Percentiles rank a stretch among this genome's conserved stretches.
Conservation (phyloP, 1,140 invertebrate species). For the Saccostrea glomerata region DNA sequence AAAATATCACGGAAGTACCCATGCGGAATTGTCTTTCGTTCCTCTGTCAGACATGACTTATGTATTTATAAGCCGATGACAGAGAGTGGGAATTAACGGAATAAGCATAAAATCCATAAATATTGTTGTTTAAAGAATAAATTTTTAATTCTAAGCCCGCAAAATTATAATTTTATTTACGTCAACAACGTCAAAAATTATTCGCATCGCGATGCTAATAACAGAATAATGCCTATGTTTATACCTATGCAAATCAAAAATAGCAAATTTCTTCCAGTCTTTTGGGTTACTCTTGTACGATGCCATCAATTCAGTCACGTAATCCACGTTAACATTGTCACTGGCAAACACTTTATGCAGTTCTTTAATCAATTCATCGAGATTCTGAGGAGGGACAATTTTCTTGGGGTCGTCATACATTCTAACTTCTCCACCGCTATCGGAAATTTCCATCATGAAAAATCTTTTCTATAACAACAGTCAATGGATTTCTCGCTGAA, state of each 20-base stretch:
- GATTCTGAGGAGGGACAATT: constrained; percentile 61
- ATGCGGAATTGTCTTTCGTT: too few species aligned
- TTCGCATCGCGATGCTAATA: too few species aligned
- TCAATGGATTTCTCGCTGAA: neutral
- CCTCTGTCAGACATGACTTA: too few species aligned
- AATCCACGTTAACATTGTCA: constrained; percentile 92
- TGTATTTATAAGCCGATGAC: too few species aligned
- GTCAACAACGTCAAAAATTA: too few species aligned
- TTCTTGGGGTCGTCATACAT: constrained; percentile 43
- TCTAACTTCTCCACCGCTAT: neutral
- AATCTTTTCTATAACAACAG: neutral
- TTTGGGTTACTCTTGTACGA: constrained; percentile 91
- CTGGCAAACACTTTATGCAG: constrained; percentile 87
- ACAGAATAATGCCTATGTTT: too few species aligned
- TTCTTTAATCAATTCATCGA: constrained; percentile 87
- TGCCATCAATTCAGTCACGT: constrained; percentile 90
- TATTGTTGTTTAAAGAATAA: too few species aligned
- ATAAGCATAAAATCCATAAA: too few species aligned
- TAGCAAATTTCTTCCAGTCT: constrained; percentile 97
- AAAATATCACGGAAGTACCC: too few species aligned
- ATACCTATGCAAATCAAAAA: constrained; percentile 94
- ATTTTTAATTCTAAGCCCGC: too few species aligned
- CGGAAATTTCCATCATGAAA: constrained; percentile 24
- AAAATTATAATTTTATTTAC: too few species aligned
- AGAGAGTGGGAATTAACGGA: too few species aligned